Evolutionary conservation across 2,888 invertebrate species (phyloP), one percentile per base, ranked within the genome.

Genomic region (Liodrosophila aerea): DNA sequence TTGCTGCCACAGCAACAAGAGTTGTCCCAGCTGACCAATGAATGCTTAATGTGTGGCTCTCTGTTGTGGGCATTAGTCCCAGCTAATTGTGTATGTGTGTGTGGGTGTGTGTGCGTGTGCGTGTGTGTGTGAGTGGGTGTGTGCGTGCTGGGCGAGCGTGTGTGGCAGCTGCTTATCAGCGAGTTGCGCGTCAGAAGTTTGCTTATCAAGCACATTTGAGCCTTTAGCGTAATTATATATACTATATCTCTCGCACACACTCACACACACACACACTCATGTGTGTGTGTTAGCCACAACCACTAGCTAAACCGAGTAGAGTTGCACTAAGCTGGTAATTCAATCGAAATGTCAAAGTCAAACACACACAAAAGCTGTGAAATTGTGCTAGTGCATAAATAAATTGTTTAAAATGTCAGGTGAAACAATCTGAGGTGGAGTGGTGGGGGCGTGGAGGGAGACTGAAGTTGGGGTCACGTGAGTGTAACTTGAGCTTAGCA

Each of bases 401-500:
- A 74, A 56, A 63, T 52, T 39, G 27, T 36, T 43, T 57, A 40
- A 64, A 73, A 57, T 60, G 60, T 41, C 69, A 84, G 86, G 84
- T 84, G 52, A 69, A 84, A 64, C 60, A 64, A 72, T 59, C 50
- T 54, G 37, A 50, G 22, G 54, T 22, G 22, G 37, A 36, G 39
- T 11, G 16, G 47, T 13, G 31, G 4, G 9, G 1, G 15, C 1
- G 13, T 13, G 22, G 5, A 5, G 5, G 4, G 16, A 12, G 27
- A n/a, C 22, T 4, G 36, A 5, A 44, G 22, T 29, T 46, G 61
- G 46, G 40, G 51, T 51, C 70, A 86, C 67, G 67, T 67, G 73
- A 77, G 80, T 76, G 86, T 85, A 87, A 82, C 86, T 87, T 76
- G 84, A 82, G 81, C 87, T 82, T 82, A 81, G 82, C 86, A 83